Conservation (phyloP, 2,797 vertebrate species). For the Aulostomus chinensis region DNA sequence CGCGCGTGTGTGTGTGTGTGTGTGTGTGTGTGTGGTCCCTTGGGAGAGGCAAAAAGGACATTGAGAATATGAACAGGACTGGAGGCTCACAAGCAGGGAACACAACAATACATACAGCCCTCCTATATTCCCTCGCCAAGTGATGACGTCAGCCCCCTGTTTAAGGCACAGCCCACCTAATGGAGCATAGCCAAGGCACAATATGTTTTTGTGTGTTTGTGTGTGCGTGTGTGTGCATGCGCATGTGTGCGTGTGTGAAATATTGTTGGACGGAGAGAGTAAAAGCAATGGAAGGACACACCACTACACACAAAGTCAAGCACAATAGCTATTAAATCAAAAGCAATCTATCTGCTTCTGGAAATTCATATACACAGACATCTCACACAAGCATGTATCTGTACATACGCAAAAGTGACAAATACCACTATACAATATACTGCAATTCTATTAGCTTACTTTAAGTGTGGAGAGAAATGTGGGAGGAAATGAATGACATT, state of each 20-base stretch:
- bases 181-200: conserved; percentile 71
- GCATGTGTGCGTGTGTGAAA: conserved; percentile 52
- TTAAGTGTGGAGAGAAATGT: conserved; percentile 41
- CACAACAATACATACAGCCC: conserved; percentile 23
- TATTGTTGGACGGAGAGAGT: conserved; percentile 51
- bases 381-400: conserved; percentile 41
- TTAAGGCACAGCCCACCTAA: conserved; percentile 71
- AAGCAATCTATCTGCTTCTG: conserved; percentile 63
- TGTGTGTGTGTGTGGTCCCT: too few species aligned
- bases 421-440: conserved; percentile 31
- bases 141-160: conserved; percentile 71
- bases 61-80: conserved; percentile 67
- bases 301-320: conserved; percentile 60
- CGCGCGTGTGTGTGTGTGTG: too few species aligned
- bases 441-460: conserved; percentile 56
- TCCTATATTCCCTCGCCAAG: conserved; percentile 58
- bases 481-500: conserved; percentile 63
- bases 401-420: conserved; percentile 40
- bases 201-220: conserved; percentile 20
- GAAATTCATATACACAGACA: conserved; percentile 48
- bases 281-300: conserved; percentile 62
- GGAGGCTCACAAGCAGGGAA: conserved; percentile 35
- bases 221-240: too few species aligned
- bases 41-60: conserved; percentile 74
- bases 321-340: conserved; percentile 69